Evolutionary conservation across 2,113 vertebrate species (phyloP).

Genomic region (Python bivittatus): DNA sequence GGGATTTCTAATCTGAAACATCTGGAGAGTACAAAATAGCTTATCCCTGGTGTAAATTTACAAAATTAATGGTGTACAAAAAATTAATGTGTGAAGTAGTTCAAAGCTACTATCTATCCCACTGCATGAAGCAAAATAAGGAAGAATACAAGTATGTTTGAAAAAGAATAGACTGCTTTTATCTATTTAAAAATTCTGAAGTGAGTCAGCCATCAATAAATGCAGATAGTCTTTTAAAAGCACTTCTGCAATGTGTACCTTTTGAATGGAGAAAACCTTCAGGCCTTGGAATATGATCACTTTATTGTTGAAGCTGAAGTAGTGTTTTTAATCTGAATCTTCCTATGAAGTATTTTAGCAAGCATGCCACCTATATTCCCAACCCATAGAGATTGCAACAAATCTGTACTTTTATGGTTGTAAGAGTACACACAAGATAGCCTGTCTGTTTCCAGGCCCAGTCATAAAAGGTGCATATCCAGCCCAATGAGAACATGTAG

Average conservation of each 20-base stretch:
- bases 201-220: not conserved
- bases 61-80: not conserved
- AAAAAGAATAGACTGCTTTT: not conserved
- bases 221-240: not conserved
- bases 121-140: not conserved
- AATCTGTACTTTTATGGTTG: not conserved
- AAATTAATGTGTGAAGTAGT: not conserved
- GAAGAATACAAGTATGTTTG: not conserved
- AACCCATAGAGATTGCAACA: not conserved
- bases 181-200: not conserved
- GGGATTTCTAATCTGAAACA: not conserved
- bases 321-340: not conserved
- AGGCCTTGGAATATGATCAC: not conserved
- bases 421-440: not conserved
- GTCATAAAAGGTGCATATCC: not conserved
- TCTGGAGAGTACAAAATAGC: not conserved
- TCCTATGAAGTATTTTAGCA: not conserved
- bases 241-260: not conserved
- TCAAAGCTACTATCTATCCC: not conserved
- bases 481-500: not conserved
- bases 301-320: not conserved
- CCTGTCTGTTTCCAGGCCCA: not conserved
- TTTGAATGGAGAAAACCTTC: not conserved
- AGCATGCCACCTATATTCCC: too few relatives aligned
- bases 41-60: not conserved